Base-by-base conservation (phyloP, 2,797 vertebrate genomes). In the Carcharodon carcharias region DNA sequence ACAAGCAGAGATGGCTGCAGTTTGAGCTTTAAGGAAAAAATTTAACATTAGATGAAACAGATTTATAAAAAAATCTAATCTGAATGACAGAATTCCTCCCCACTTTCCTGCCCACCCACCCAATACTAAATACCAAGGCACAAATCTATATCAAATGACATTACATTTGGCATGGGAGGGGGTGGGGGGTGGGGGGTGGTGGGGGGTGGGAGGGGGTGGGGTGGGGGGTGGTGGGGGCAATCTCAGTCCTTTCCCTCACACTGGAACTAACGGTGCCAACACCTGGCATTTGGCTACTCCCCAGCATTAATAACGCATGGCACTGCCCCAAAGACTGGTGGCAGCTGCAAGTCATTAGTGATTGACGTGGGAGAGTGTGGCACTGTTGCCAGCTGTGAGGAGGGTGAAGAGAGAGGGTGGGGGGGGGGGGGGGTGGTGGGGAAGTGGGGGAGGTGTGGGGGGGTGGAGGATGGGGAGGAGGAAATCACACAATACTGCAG, bases 281-380 rank as follows among this genome's bases (percentile, higher is more conserved):
- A 98, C 98, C 98, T 98, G 98, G 98, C 98, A 98, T 98, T 98
- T 98, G 98, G 98, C 98, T 98, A 97, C 98, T 98, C 98, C 98
- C 98, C 98, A 98, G 97, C 98, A 98, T 98, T 98, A 98, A 98
- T 98, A 98, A 98, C 98, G 98, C 98, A 98, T 98, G 98, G 98
- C 98, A 98, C 98, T 98, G 98, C 98, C 98, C 97, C 98, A 97
- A 97, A 98, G 98, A 98, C 98, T 98, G 98, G 98, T 98, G 98
- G 97, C 98, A 98, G 98, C 98, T 98, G 98, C 98, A 98, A 98
- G 98, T 98, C 98, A 98, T 98, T 98, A 98, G 98, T 98, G 97
- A 97, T 98, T 98, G 98, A 98, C 98, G 97, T 98, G 98, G 98
- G 98, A 98, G 98, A 98, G 98, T 98, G 97, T 97, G 98, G 97